Percentiles rank a stretch among this genome's conserved stretches.
These are phyloP conservation scores for Drosophila novamexicana DNA, from an alignment of 1,140 invertebrate species.

Conservation along the genomic window DNA sequence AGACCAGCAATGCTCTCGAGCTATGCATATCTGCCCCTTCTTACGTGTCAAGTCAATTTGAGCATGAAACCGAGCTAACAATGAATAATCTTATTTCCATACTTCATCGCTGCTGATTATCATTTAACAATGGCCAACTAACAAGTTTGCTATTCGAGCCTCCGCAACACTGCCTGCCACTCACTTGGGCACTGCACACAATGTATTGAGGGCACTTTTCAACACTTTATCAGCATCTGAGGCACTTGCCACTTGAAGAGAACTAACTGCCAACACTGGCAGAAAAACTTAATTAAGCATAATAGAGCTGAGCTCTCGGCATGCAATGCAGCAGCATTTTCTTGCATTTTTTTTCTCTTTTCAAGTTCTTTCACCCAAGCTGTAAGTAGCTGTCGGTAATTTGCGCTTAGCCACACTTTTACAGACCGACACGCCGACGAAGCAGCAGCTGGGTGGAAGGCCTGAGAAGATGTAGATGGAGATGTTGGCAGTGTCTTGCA, in stretches of 20 bases:
- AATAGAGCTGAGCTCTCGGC: slow-evolving; percentile 59
- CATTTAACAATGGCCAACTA: slow-evolving; percentile 45
- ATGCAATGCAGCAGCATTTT: slow-evolving; percentile 44
- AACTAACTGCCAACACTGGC: slow-evolving; percentile 44
- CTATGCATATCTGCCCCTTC: too few relatives aligned
- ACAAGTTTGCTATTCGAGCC: slow-evolving; percentile 34
- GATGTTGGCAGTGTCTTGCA: slow-evolving; percentile 28
- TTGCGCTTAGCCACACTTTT: slow-evolving; percentile 75
- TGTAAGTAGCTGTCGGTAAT: slow-evolving; percentile 79
- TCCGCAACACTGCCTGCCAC: slow-evolving; percentile 10
- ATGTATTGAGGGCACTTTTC: slow-evolving; percentile 40
- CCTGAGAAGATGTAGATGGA: background rate
- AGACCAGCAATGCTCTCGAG: too few relatives aligned
- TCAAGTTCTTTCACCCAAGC: slow-evolving; percentile 22
- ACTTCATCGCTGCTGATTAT: slow-evolving; percentile 16
- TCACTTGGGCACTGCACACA: slow-evolving; percentile 25
- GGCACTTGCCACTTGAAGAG: slow-evolving; percentile 20
- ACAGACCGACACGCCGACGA: slow-evolving; percentile 51
- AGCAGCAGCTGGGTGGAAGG: background rate
- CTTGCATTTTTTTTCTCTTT: slow-evolving; percentile 2
- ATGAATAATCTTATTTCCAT: background rate
- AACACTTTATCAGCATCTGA: slow-evolving; percentile 17
- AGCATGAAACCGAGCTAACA: background rate
- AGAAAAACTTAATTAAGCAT: slow-evolving; percentile 77
- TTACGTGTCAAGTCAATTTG: background rate